phyloP scores from a whole-genome alignment of 2,113 vertebrate species.

The Alces alces region DNA sequence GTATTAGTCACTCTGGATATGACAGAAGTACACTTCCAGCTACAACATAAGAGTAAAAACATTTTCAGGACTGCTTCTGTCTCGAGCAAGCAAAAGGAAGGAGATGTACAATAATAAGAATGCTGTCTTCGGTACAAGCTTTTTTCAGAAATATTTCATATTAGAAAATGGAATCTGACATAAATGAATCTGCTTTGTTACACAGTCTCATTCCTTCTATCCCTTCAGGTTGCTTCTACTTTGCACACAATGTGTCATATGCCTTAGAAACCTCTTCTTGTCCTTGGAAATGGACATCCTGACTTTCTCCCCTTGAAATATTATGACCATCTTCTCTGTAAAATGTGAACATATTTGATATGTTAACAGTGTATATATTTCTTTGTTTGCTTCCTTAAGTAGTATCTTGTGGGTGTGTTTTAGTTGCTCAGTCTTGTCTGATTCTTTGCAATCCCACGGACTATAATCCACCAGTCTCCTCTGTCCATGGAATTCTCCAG shows the following conservation, averaged over 20 bases:
- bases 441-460: neutral
- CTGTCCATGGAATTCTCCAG: neutral
- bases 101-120: neutral
- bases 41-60: slow-evolving; percentile 11
- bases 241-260: neutral
- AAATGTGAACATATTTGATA: neutral
- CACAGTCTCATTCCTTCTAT: neutral
- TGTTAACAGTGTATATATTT: neutral
- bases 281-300: neutral
- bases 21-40: slow-evolving; percentile 1
- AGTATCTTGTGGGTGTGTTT: neutral
- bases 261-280: neutral
- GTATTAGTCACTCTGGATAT: neutral
- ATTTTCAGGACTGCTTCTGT: slow-evolving; percentile 11
- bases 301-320: neutral
- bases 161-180: neutral
- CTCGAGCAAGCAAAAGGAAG: neutral
- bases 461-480: neutral
- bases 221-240: neutral
- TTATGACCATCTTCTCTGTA: neutral
- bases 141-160: slow-evolving; percentile 5
- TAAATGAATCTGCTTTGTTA: neutral
- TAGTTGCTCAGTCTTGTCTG: neutral
- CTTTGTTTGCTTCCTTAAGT: neutral
- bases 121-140: neutral